Percentiles rank a stretch among this genome's conserved stretches.
Evolutionary conservation across 2,888 invertebrate genomes (phyloP).

Genomic region (Sesamia inferens): DNA sequence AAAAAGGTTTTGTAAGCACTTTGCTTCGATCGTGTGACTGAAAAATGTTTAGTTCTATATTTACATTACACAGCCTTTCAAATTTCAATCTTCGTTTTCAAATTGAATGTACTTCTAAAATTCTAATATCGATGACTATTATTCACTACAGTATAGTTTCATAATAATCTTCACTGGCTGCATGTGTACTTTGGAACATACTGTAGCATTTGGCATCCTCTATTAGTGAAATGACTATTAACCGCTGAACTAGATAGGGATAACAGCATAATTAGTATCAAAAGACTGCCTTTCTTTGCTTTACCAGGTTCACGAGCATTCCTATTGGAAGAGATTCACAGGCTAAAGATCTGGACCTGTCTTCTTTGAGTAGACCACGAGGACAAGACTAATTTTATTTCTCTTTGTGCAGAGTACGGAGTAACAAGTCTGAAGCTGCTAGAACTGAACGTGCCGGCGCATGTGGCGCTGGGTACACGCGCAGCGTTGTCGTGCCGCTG

Average conservation of each 20-base stretch:
- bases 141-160: neutral
- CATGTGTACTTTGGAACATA: neutral
- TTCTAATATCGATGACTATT: conserved; percentile 8
- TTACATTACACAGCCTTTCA: conserved; percentile 38
- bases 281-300: neutral
- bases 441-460: conserved; percentile 95
- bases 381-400: neutral
- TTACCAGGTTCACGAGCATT: too few species aligned
- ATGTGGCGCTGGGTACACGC: conserved; percentile 94
- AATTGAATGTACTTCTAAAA: conserved; percentile 23
- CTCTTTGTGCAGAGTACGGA: conserved; percentile 73
- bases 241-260: neutral
- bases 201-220: neutral
- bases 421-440: conserved; percentile 91
- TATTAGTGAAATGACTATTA: neutral
- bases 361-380: neutral
- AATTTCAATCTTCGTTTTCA: conserved; percentile 20
- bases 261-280: neutral
- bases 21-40: conserved; percentile 37
- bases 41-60: conserved; percentile 41
- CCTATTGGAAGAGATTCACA: too few species aligned
- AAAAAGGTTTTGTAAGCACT: conserved; percentile 61
- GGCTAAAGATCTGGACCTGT: neutral
- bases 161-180: neutral
- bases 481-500: conserved; percentile 95